These are phyloP conservation scores for Aurelia sp. DNA, from an alignment of 30 jellyfish, hydroid and myxozoan genomes.

Conservation along the genomic window DNA sequence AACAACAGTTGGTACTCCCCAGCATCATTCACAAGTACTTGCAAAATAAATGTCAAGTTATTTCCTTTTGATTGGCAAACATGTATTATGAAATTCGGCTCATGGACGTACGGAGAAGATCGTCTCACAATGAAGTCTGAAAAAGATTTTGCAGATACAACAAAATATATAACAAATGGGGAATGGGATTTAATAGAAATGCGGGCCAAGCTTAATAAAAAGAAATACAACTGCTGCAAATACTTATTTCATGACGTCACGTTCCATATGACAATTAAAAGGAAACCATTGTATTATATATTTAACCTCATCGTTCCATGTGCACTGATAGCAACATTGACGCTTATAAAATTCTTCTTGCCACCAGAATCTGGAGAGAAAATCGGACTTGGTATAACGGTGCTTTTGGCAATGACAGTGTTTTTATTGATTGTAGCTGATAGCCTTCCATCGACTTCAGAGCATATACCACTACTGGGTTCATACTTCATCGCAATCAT, in stretches of 20 bases:
- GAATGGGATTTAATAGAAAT: slow-evolving; percentile 84
- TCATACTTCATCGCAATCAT: slow-evolving; percentile 78
- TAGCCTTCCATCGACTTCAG: slow-evolving; percentile 87
- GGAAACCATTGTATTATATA: slow-evolving; percentile 81
- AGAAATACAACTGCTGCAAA: slow-evolving; percentile 75
- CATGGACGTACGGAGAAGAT: slow-evolving; percentile 94
- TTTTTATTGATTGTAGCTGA: slow-evolving; percentile 80
- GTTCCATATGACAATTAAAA: slow-evolving; percentile 59
- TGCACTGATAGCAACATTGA: slow-evolving; percentile 78
- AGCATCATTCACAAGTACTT: slow-evolving; percentile 86
- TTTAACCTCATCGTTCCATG: slow-evolving; percentile 83
- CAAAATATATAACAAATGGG: slow-evolving; percentile 76
- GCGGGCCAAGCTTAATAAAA: slow-evolving; percentile 79
- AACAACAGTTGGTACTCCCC: slow-evolving; percentile 83
- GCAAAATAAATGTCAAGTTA: slow-evolving; percentile 80
- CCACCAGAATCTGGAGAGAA: slow-evolving; percentile 90
- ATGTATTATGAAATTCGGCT: slow-evolving; percentile 82
- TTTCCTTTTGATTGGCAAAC: slow-evolving; percentile 90
- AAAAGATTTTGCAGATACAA: slow-evolving; percentile 64
- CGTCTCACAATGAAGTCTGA: slow-evolving; percentile 82
- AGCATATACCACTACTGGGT: slow-evolving; percentile 79
- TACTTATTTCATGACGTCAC: slow-evolving; percentile 85
- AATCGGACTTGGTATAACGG: slow-evolving; percentile 88
- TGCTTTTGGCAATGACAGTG: slow-evolving; percentile 83
- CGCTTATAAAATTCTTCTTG: slow-evolving; percentile 77